Conservation (phyloP, 2,888 invertebrate species). For the Papilio elwesi region DNA sequence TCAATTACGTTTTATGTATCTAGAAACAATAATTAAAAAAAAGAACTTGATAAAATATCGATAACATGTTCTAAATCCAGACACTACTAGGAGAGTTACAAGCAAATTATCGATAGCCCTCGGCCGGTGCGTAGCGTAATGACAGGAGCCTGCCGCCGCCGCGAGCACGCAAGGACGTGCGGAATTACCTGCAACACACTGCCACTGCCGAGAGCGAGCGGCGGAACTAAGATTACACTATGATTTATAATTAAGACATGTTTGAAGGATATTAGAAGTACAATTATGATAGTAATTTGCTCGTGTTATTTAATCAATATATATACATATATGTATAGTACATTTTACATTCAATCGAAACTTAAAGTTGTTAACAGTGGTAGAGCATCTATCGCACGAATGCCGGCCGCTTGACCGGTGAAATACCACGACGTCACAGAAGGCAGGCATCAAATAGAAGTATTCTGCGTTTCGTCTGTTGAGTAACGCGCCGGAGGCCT, state of each 20-base stretch:
- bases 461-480: no score
- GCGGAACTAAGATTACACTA: no score
- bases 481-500: no score
- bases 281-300: background rate
- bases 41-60: background rate
- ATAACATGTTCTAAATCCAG: constrained; percentile 10
- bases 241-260: background rate
- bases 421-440: no score
- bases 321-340: no score
- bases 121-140: constrained; percentile 63
- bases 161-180: constrained; percentile 74
- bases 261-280: background rate
- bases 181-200: constrained; percentile 64
- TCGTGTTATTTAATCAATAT: no score
- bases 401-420: no score
- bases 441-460: no score
- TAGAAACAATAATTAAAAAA: background rate
- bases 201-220: constrained; percentile 40
- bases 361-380: no score
- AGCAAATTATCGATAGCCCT: constrained; percentile 75
- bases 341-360: no score
- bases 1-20: background rate
- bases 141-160: constrained; percentile 66
- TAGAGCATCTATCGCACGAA: no score
- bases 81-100: constrained; percentile 54